Evolutionary conservation across 2,888 invertebrate genomes (phyloP).

Genomic region (Apodemia zela): DNA sequence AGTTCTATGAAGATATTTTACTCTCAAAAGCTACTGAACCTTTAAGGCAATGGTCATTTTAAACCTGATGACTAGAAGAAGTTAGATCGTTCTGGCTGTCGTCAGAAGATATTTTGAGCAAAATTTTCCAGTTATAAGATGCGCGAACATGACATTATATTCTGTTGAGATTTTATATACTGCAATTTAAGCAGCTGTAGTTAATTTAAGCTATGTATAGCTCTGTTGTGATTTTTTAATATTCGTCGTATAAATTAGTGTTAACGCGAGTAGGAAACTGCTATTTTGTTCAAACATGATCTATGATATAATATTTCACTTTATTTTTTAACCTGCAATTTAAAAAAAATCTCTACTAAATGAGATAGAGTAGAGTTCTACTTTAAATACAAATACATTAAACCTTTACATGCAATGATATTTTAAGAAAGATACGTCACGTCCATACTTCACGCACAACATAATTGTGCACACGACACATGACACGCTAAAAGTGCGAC

Average conservation of each 20-base stretch:
- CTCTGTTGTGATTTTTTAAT: background rate
- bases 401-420: no score
- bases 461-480: no score
- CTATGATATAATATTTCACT: background rate
- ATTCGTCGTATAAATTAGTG: background rate
- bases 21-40: background rate
- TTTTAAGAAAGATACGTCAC: no score
- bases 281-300: background rate
- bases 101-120: constrained; percentile 3
- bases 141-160: background rate
- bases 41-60: background rate
- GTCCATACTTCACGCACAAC: no score
- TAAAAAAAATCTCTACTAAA: no score
- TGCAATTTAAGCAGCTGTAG: background rate
- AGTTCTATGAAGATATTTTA: background rate
- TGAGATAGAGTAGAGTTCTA: no score
- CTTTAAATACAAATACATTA: no score
- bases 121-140: background rate
- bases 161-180: background rate
- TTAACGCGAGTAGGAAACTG: background rate
- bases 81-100: background rate
- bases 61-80: background rate
- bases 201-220: background rate
- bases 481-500: no score
- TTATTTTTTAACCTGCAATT: no score